Evolutionary conservation across 2,888 invertebrate genomes (phyloP).

Genomic region (Orthosia cruda): DNA sequence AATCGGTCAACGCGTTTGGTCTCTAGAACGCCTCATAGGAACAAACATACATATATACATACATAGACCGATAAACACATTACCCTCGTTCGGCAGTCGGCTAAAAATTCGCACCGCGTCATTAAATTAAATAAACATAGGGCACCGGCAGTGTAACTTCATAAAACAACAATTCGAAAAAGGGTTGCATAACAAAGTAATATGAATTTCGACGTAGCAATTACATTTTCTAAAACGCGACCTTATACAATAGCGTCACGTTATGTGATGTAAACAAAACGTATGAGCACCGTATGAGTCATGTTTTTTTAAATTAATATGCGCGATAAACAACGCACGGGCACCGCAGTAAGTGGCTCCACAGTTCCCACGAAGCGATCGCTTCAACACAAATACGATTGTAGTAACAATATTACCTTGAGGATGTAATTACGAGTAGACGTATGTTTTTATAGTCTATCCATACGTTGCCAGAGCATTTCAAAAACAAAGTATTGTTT

Average conservation of each 20-base stretch:
- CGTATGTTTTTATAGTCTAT: conserved; percentile 37
- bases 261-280: conserved; percentile 68
- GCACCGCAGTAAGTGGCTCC: conserved; percentile 14
- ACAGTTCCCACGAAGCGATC: conserved; percentile 57
- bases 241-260: conserved; percentile 58
- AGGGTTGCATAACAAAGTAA: conserved; percentile 52
- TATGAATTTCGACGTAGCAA: conserved; percentile 45
- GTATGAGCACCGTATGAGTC: conserved; percentile 65
- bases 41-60: too few species aligned
- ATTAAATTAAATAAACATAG: conserved; percentile 28
- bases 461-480: conserved; percentile 21
- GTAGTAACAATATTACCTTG: conserved; percentile 54
- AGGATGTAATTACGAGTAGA: conserved; percentile 42
- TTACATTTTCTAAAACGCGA: conserved; percentile 65
- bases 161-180: conserved; percentile 41
- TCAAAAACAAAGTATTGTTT: conserved; percentile 42
- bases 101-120: conserved; percentile 10
- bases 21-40: too few species aligned
- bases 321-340: conserved; percentile 52
- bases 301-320: conserved; percentile 63
- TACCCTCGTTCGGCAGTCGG: too few species aligned
- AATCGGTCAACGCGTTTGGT: too few species aligned
- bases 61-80: too few species aligned
- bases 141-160: conserved; percentile 8
- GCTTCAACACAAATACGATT: conserved; percentile 35